Evolutionary conservation across 2,888 invertebrate genomes (phyloP), one percentile per base, ranked within the genome.

Genomic region (Elmis aenea): DNA sequence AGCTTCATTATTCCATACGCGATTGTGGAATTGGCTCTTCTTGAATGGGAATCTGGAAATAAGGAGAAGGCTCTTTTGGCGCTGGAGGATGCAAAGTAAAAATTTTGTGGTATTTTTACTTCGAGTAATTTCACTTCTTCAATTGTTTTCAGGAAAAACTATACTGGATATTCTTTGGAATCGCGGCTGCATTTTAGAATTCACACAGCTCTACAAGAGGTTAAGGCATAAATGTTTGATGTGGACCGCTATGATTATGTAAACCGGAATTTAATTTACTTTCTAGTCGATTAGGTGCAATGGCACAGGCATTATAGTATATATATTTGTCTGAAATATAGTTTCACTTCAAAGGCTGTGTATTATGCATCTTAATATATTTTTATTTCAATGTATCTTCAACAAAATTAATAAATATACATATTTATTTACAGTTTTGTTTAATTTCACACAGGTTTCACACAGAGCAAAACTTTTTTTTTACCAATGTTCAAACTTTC

Each of bases 131-230:
- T 2, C 8, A 13, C 25, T 13, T 13, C 3, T 30, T 18, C 18
- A 25, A 47, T 50, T 45, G 40, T 51, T 75, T 76, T 1, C 70
- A 92, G 92, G 68, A 87, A 85, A 70, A 85, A 88, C 61, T 92
- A 83, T 64, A 85, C 88, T 5, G 85, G 89, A 2, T 94, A 91
- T 64, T 79, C 85, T 1, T 66, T 94, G 50, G 93, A 94, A 61
- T 90, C 92, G 0, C 75, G 93, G 21, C 72, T 94, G 10, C 92
- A 92, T 64, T 93, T 94, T 68, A 78, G 89, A 51, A 83, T 93
- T 47, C 92, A 94, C 61, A 83, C 89, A 0, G 81, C 81, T 26
- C 59, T 83, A 24, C 64, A 70, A 45, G 71, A 71, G 38, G 59
- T 72, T 26, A 72, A 69, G n/a, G n/a, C n/a, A n/a, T n/a, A n/a